Evolutionary conservation across 2,113 vertebrate genomes (phyloP), one percentile per base, ranked within the genome.

Genomic region (Aegotheles bennettii): DNA sequence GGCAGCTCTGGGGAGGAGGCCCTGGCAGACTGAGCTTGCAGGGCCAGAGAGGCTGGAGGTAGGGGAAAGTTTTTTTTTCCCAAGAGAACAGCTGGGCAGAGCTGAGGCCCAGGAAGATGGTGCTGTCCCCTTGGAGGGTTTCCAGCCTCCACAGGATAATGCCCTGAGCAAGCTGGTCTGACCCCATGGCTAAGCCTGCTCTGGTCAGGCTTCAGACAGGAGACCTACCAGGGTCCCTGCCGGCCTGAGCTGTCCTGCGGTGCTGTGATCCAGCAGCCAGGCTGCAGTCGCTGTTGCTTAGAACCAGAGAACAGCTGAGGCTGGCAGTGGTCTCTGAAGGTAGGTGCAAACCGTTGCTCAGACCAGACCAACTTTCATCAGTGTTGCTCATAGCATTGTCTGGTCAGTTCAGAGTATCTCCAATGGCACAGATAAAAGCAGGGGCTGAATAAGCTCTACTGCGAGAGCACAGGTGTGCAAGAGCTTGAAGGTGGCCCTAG

Each of bases 301-400:
- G 29, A 53, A 3, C 13, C 50, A 70, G 33, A 65, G 56, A 74
- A 86, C 21, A 42, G 53, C 7, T 26, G 24, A 31, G 11, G 14
- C 24, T 38, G 33, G 16, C 64, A 77, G 16, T 91, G 40, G 40
- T 16, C 15, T 68, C 38, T 36, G 31, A 42, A 91, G 18, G 7
- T 36, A 3, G 31, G 12, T 92, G 38, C 56, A 59, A 3, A 0
- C 10, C 10, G 5, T 10, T 48, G 5, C 19, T 45, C 4, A 4
- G 45, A 64, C 16, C 7, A 40, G 17, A 9, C 40, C 29, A 68
- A 0, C 31, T 51, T 47, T 35, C 18, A 6, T 45, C 3, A 3
- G 1, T 0, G 0, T n/a, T 45, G 17, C 6, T 76, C 10, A 6
- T 26, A 35, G 57, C 57, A 68, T 78, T 3, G 1, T 50, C 31